Evolutionary conservation across 2,113 vertebrate species (phyloP).

Genomic region (Myiozetetes cayanensis): DNA sequence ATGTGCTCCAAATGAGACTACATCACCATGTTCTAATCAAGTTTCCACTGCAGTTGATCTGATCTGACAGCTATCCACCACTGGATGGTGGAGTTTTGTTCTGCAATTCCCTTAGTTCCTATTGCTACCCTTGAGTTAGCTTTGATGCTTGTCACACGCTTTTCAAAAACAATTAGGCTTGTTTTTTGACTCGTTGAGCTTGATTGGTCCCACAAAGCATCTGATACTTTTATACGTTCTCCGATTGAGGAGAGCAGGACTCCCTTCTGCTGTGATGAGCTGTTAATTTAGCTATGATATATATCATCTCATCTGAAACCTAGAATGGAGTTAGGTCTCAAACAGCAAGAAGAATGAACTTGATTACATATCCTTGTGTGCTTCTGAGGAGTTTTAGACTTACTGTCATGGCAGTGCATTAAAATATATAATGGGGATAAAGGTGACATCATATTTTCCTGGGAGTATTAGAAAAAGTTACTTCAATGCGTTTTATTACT

Average conservation of each 20-base stretch:
- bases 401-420: not conserved
- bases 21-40: not conserved
- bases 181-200: not conserved
- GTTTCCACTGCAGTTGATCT: not conserved
- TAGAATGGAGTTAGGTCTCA: not conserved
- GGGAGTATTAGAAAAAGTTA: not conserved
- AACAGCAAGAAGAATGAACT: not conserved
- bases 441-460: not conserved
- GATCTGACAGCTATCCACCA: not conserved
- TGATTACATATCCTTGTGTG: not conserved
- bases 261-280: not conserved
- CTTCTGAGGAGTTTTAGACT: not conserved
- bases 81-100: conserved; percentile 5
- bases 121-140: not conserved
- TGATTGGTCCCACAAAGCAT: not conserved
- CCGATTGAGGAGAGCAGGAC: not conserved
- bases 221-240: not conserved
- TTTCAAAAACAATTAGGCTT: conserved; percentile 5
- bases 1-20: not conserved
- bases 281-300: not conserved
- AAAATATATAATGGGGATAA: not conserved
- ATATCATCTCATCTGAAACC: not conserved
- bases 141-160: not conserved
- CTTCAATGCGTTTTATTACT: not conserved
- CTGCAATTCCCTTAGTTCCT: not conserved